Evolutionary conservation across 2,888 invertebrate genomes (phyloP), one percentile per base, ranked within the genome.

Genomic region (Stenodema calcarata): DNA sequence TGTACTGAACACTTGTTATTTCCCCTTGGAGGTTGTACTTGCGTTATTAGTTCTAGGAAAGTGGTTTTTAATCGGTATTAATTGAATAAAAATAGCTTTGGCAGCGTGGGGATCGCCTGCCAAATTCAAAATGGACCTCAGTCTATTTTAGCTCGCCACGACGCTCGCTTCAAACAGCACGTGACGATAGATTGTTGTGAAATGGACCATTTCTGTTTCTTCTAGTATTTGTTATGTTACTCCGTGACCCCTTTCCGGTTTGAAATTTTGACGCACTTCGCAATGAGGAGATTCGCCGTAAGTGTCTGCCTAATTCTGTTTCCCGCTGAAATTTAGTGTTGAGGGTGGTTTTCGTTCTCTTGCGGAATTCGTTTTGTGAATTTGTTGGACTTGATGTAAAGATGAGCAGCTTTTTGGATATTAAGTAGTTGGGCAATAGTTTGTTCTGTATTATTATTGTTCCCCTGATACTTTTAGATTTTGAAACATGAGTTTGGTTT

Each of bases 61-160:
- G 35, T 16, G 16, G 18, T 78, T 78, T 78, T 44, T 78, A 44
- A 78, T 78, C 44, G 44, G 69, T 35, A 84, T 84, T 75, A 73
- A 73, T 83, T 73, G 84, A 84, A 54, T 75, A 75, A 73, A 84
- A 84, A 84, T 84, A 84, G 84, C 27, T 81, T 28, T 23, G 84
- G 47, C 84, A 73, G 18, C 69, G 69, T 69, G 27, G 73, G 44
- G 84, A 73, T 75, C 47, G 84, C 73, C 84, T 84, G 84, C 84
- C 84, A 84, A 84, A 84, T 84, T 84, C 84, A 73, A 84, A 82
- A 28, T 73, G 84, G 84, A 84, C 84, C 84, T 84, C 84, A 84
- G 84, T 84, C 70, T 62, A 54, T 54, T 84, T 84, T 54, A 16
- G 28, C 35, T 23, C 75, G 1, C 16, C 30, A 69, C 69, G n/a